These are phyloP conservation scores for Pterophyllum scalare DNA, from an alignment of 2,113 vertebrate species.

Conservation along the genomic window DNA sequence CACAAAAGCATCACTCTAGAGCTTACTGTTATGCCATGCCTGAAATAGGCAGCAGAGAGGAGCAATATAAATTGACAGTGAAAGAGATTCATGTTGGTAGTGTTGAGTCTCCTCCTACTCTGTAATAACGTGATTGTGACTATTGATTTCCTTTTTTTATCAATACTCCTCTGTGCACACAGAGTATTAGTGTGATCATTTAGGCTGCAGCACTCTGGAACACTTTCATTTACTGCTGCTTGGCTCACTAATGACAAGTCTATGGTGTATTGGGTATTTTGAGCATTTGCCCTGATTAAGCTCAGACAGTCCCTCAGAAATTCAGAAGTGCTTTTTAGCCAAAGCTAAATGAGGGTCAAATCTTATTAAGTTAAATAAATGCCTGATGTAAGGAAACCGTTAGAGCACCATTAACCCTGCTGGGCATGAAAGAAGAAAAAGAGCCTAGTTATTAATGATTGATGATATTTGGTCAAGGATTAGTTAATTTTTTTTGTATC, in stretches of 20 bases:
- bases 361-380: not conserved
- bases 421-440: not conserved
- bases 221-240: constrained; percentile 4
- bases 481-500: not conserved
- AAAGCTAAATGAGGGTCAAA: constrained; percentile 19
- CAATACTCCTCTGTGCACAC: constrained; percentile 6
- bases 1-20: not conserved
- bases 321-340: not conserved
- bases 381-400: not conserved
- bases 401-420: not conserved
- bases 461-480: not conserved
- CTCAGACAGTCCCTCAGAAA: not conserved
- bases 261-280: constrained; percentile 32
- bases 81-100: not conserved
- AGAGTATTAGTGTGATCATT: constrained; percentile 15
- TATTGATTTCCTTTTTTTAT: constrained; percentile 52
- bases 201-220: not conserved
- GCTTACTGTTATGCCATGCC: not conserved
- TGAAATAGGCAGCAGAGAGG: not conserved
- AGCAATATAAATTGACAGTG: not conserved
- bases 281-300: constrained; percentile 56
- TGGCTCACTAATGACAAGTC: constrained; percentile 22
- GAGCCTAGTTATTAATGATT: not conserved
- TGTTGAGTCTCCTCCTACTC: constrained; percentile 5
- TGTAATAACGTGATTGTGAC: constrained; percentile 14